Evolutionary conservation across 2,797 vertebrate species (phyloP).

Genomic region (Sparus aurata): DNA sequence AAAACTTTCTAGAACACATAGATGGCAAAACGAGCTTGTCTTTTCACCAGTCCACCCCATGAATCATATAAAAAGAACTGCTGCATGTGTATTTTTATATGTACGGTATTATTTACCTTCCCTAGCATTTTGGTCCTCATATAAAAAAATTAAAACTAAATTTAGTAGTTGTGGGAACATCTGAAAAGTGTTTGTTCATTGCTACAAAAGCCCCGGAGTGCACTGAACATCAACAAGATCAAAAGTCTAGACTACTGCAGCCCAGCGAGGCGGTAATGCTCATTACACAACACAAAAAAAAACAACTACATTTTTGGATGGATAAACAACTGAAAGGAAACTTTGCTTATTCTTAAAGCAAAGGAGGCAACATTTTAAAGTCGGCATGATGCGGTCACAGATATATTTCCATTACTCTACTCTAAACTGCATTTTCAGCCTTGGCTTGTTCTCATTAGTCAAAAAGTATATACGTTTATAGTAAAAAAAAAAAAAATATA

Average conservation of each 20-base stretch:
- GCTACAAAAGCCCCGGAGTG: neutral
- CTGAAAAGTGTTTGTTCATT: neutral
- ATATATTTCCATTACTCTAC: neutral
- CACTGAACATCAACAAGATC: neutral
- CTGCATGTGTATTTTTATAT: neutral
- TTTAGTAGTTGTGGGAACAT: neutral
- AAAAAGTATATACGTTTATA: neutral
- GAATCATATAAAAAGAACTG: neutral
- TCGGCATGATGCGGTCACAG: neutral
- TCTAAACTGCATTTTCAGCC: neutral
- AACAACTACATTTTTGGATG: neutral
- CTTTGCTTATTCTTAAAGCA: neutral
- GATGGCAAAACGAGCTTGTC: neutral
- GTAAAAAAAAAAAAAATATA: too few species aligned
- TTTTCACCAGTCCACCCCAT: neutral
- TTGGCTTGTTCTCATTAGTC: neutral
- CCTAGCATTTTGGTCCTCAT: neutral
- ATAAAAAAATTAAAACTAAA: neutral
- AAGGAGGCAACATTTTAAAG: neutral
- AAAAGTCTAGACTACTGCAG: neutral
- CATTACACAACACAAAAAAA: neutral
- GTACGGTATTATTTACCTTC: neutral
- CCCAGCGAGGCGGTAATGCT: neutral
- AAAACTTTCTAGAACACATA: slow-evolving; percentile 8
- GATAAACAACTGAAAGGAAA: neutral